Evolutionary conservation across 2,888 invertebrate genomes (phyloP).

Genomic region (Fabriciana adippe): DNA sequence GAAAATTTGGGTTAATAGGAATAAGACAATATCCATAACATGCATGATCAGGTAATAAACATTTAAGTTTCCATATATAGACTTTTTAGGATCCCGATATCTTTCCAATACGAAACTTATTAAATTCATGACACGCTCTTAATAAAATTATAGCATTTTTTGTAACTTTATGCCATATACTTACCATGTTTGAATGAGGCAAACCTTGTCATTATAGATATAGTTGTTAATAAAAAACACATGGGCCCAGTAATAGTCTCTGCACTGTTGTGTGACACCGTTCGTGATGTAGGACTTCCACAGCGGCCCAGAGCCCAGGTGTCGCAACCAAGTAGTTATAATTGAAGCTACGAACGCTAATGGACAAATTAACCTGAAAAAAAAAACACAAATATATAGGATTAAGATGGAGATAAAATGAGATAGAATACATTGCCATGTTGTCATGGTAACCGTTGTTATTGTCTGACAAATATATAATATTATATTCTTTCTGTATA

Average conservation of each 20-base stretch:
- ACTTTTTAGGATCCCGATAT: no score
- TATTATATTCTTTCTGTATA: no score
- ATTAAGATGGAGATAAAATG: no score
- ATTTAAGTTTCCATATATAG: no score
- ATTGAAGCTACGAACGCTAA: not conserved
- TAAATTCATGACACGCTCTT: no score
- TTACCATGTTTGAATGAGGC: not conserved
- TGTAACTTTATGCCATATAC: not conserved
- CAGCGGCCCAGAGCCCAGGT: slow-evolving; percentile 4
- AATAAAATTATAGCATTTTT: no score
- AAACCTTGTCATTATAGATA: not conserved
- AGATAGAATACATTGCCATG: no score
- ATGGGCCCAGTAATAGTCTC: slow-evolving; percentile 5
- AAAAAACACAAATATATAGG: no score
- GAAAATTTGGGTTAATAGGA: not conserved
- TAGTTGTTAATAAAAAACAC: not conserved
- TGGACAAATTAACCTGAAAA: not conserved
- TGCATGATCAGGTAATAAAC: not conserved
- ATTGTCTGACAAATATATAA: no score
- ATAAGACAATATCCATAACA: not conserved
- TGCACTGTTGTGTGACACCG: not conserved
- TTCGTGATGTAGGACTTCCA: slow-evolving; percentile 1
- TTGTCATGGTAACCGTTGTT: no score
- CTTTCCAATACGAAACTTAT: not conserved
- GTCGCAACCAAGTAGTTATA: slow-evolving; percentile 9